These are phyloP conservation scores for Pelusios castaneus DNA, from an alignment of 2,113 vertebrate genomes.

Conservation along the genomic window DNA sequence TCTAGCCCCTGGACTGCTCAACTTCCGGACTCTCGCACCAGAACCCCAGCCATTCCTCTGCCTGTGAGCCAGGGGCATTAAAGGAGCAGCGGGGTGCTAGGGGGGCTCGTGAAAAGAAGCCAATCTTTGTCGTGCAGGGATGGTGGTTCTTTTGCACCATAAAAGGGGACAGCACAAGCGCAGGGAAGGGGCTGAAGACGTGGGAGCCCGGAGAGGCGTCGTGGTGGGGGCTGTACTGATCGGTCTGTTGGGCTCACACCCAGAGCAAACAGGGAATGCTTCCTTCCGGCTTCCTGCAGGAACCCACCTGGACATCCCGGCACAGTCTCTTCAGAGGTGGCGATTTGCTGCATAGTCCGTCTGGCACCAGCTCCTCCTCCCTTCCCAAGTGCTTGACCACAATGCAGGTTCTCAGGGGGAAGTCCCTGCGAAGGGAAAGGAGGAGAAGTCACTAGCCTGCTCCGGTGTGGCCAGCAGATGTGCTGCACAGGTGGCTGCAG, in stretches of 20 bases:
- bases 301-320: conserved; percentile 87
- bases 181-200: background rate
- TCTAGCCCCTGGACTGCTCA: background rate
- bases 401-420: conserved; percentile 83
- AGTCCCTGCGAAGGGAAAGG: conserved; percentile 78
- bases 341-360: conserved; percentile 77
- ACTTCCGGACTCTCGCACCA: background rate
- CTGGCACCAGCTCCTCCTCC: conserved; percentile 70
- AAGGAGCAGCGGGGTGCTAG: background rate
- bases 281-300: background rate
- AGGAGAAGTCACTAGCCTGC: background rate
- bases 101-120: background rate
- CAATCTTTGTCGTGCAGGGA: background rate
- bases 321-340: conserved; percentile 91
- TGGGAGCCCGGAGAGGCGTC: background rate
- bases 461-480: background rate
- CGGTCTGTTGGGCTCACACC: background rate
- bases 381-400: conserved; percentile 92
- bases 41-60: background rate
- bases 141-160: accelerated
- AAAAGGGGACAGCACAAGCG: background rate
- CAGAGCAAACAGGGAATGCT: background rate
- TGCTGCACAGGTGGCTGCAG: background rate
- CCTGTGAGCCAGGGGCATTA: background rate
- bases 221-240: background rate